Evolutionary conservation across 2,888 invertebrate species (phyloP).

Genomic region (Rugalucina vietnamica): DNA sequence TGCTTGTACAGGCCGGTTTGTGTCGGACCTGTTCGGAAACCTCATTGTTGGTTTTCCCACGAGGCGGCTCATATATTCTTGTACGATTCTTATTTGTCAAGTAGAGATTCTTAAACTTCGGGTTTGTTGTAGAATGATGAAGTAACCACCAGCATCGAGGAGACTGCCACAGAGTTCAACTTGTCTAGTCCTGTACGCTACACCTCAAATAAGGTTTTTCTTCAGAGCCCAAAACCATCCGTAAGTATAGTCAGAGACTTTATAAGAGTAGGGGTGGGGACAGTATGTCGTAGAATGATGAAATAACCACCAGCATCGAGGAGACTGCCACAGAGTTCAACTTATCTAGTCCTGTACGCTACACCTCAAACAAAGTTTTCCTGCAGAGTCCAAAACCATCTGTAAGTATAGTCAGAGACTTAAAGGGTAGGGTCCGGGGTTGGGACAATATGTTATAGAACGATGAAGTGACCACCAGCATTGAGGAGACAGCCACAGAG

Average conservation of each 20-base stretch:
- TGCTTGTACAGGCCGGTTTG: too few species aligned
- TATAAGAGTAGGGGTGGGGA: too few species aligned
- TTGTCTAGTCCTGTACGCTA: constrained; percentile 64
- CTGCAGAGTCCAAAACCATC: constrained; percentile 52
- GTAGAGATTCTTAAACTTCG: too few species aligned
- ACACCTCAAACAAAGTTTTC: constrained; percentile 32
- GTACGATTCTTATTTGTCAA: too few species aligned
- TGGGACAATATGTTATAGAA: too few species aligned
- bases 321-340: constrained; percentile 48
- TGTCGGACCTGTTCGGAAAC: too few species aligned
- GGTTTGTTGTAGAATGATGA: too few species aligned
- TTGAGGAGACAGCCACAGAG: constrained; percentile 16
- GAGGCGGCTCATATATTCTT: too few species aligned
- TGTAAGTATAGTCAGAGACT: constrained; percentile 34
- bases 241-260: constrained; percentile 37
- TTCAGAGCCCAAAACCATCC: constrained; percentile 52
- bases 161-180: constrained; percentile 48
- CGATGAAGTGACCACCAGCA: too few species aligned
- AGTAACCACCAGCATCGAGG: not conserved
- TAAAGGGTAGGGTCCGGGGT: too few species aligned
- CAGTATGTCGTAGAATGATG: too few species aligned
- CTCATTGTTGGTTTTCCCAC: too few species aligned
- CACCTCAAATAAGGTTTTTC: constrained; percentile 29
- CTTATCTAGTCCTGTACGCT: constrained; percentile 63
- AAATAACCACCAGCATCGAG: not conserved